Percentiles rank a stretch among this genome's conserved stretches.
Evolutionary conservation across 2,797 vertebrate species (phyloP).

Genomic region (Pseudomugil gertrudae): DNA sequence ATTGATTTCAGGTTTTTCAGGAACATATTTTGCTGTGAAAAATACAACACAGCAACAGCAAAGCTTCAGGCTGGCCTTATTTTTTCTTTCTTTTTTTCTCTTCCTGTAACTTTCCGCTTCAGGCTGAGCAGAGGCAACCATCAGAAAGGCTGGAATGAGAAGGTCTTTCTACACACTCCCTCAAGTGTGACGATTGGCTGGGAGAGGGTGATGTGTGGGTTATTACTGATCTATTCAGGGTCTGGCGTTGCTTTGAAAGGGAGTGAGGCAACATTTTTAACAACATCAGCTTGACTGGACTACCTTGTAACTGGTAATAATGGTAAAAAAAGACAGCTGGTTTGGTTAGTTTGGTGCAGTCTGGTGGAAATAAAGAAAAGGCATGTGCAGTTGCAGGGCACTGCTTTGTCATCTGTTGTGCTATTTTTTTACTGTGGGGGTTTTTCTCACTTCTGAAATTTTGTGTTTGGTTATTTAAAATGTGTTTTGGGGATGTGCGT

Average conservation of each 20-base stretch:
- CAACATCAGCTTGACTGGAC: slow-evolving; percentile 53
- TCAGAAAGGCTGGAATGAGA: slow-evolving; percentile 53
- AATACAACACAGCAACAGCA: slow-evolving; percentile 18
- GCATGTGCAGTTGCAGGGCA: neutral
- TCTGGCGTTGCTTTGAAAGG: slow-evolving; percentile 46
- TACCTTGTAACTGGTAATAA: slow-evolving; percentile 15
- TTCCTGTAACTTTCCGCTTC: slow-evolving; percentile 39
- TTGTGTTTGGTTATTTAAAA: slow-evolving; percentile 28
- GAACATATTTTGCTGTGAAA: neutral
- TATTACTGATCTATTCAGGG: slow-evolving; percentile 62
- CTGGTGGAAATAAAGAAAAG: slow-evolving; percentile 10
- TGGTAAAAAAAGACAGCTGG: slow-evolving; percentile 15
- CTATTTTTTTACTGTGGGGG: slow-evolving; percentile 7
- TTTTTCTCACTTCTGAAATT: slow-evolving; percentile 17
- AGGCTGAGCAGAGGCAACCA: slow-evolving; percentile 33
- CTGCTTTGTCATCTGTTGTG: slow-evolving; percentile 19
- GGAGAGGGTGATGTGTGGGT: slow-evolving; percentile 43
- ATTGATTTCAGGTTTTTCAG: slow-evolving; percentile 38
- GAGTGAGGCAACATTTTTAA: slow-evolving; percentile 69
- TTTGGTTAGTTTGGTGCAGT: slow-evolving; percentile 3
- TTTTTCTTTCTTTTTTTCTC: slow-evolving; percentile 7
- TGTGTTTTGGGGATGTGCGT: slow-evolving; percentile 16
- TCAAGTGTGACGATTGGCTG: slow-evolving; percentile 59
- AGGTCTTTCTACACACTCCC: slow-evolving; percentile 55
- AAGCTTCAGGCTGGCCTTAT: neutral